Evolutionary conservation across 1,140 invertebrate species (phyloP), one percentile per base, ranked within the genome.

Genomic region (Varroa destructor): DNA sequence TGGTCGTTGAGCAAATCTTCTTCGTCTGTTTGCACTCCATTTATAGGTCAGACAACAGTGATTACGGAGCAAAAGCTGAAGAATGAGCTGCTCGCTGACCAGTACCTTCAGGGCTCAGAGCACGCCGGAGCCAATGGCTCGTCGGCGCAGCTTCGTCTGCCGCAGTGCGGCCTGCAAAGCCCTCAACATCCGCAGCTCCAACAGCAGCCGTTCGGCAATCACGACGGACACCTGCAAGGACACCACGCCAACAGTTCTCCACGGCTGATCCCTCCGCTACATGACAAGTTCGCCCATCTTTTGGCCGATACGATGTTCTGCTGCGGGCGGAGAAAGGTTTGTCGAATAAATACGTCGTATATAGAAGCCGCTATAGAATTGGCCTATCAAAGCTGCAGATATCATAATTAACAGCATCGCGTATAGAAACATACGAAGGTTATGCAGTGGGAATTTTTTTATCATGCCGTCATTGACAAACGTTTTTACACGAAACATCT

Each of bases 251-350:
- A 51, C 46, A 67, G 37, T 37, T 67, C 61, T 12, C 61, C 61
- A 46, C 40, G 61, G 40, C 61, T 67, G 61, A 67, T 67, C 46
- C 61, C 61, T 43, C 61, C 61, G 12, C 61, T 67, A 36, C 61
- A 67, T 67, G 61, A 67, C 46, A 67, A 67, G 37, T 67, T 67
- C 61, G 46, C 61, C 61, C 61, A 67, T 40, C 46, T 67, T 43
- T 46, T 67, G 61, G 61, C 61, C 40, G 61, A 67, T 37, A 76
- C 76, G 64, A 78, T 78, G 77, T 75, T 78, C 67, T 78, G 77
- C 74, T 78, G 77, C 74, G 77, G 77, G 70, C 75, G 77, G 71
- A 77, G 76, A 76, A 78, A 78, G 77, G 77, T 78, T 64, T 73
- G 74, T 25, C 25, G 25, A 25, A 25, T 25, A 25, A 25, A 25